phyloP scores from a whole-genome alignment of 2,113 vertebrate genomes.

The Abramis brama region DNA sequence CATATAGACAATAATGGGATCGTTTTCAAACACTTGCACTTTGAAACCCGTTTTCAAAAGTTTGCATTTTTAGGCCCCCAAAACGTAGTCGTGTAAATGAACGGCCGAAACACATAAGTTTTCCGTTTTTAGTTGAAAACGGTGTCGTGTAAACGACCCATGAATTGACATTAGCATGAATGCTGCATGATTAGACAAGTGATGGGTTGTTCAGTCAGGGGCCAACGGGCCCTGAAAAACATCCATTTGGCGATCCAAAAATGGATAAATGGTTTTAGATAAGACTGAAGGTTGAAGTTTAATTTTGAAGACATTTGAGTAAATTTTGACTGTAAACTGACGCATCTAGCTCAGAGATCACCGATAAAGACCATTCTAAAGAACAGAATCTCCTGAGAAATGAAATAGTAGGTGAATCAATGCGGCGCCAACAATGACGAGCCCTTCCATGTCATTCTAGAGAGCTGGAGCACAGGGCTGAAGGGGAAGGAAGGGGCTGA shows the following conservation, averaged over 20 bases:
- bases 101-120: too few species aligned
- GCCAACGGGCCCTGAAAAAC: background rate
- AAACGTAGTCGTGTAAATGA: too few species aligned
- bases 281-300: background rate
- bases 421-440: constrained; percentile 15
- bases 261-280: background rate
- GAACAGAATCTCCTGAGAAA: constrained; percentile 17
- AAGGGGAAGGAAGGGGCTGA: constrained; percentile 19
- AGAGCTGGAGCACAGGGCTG: constrained; percentile 27
- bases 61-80: too few species aligned
- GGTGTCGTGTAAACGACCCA: too few species aligned
- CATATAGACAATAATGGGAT: too few species aligned
- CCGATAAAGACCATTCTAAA: background rate
- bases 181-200: background rate
- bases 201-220: too few species aligned
- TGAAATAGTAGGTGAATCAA: constrained; percentile 5
- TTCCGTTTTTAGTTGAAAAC: too few species aligned
- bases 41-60: too few species aligned
- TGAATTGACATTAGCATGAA: background rate
- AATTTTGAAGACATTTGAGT: background rate
- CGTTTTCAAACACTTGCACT: too few species aligned
- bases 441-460: constrained; percentile 9
- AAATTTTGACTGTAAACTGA: background rate
- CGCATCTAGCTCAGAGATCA: background rate
- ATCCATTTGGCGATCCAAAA: background rate